Evolutionary conservation across 2,888 invertebrate species (phyloP).

Genomic region (Harpagoxenus sublaevis): DNA sequence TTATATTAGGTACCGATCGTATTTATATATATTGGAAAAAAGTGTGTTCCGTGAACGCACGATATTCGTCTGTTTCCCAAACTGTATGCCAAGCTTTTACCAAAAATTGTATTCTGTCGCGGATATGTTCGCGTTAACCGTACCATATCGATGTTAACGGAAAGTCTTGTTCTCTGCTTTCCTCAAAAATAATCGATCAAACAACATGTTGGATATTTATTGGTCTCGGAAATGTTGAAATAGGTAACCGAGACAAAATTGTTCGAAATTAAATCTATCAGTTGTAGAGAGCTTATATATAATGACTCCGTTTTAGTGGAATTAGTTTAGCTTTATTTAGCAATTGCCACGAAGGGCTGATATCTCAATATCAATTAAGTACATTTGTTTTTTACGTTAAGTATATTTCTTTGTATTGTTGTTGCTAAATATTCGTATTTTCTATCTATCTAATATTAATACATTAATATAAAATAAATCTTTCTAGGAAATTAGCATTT

Average conservation of each 20-base stretch:
- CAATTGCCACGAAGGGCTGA: not conserved
- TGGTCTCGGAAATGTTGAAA: not conserved
- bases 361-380: conserved; percentile 1
- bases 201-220: not conserved
- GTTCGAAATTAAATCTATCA: not conserved
- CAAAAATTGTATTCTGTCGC: not conserved
- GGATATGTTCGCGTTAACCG: not conserved
- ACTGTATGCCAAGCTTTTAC: conserved; percentile 6
- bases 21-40: conserved; percentile 28
- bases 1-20: conserved; percentile 31
- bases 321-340: not conserved
- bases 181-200: not conserved
- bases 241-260: not conserved
- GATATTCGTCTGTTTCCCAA: conserved; percentile 34
- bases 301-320: not conserved
- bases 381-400: not conserved
- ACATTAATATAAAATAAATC: not conserved
- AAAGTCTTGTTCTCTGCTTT: not conserved
- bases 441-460: not conserved
- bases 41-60: not conserved
- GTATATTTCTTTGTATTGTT: not conserved
- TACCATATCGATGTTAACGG: not conserved
- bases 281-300: not conserved
- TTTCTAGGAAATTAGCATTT: not conserved
- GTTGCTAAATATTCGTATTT: not conserved